phyloP scores from a whole-genome alignment of 2,797 vertebrate species.

The Xenops minutus region DNA sequence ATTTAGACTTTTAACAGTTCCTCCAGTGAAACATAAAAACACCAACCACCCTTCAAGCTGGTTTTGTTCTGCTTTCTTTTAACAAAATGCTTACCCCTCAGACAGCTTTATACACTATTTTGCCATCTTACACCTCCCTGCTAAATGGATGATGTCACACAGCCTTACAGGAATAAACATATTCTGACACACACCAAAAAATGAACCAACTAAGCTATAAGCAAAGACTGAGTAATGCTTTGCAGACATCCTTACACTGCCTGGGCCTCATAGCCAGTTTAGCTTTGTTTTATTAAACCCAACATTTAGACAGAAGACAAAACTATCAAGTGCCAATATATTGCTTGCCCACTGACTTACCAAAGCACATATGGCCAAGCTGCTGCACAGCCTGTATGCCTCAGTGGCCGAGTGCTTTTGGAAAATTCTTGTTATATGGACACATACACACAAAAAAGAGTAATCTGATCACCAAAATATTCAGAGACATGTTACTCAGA shows the following conservation, averaged over 20 bases:
- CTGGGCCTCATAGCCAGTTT: background rate
- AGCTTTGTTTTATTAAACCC: background rate
- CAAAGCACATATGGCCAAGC: background rate
- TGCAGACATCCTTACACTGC: background rate
- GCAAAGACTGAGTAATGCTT: background rate
- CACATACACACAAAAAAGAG: background rate
- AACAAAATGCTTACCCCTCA: background rate
- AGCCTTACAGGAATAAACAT: background rate
- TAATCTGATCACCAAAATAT: background rate
- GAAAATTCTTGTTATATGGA: background rate
- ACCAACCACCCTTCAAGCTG: background rate
- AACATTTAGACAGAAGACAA: background rate
- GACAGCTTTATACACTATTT: background rate
- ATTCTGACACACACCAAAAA: background rate
- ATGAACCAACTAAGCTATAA: background rate
- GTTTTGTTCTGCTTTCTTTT: slow-evolving; percentile 8
- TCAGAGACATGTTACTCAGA: background rate
- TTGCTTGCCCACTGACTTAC: background rate
- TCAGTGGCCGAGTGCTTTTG: background rate
- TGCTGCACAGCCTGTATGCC: background rate
- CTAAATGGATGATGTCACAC: slow-evolving; percentile 13
- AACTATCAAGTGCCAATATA: background rate
- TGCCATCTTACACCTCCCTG: background rate
- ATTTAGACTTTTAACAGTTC: slow-evolving; percentile 38
- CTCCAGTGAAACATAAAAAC: slow-evolving; percentile 5